Conservation (phyloP, 1,140 invertebrate species). For the Monochamus saltuarius region DNA sequence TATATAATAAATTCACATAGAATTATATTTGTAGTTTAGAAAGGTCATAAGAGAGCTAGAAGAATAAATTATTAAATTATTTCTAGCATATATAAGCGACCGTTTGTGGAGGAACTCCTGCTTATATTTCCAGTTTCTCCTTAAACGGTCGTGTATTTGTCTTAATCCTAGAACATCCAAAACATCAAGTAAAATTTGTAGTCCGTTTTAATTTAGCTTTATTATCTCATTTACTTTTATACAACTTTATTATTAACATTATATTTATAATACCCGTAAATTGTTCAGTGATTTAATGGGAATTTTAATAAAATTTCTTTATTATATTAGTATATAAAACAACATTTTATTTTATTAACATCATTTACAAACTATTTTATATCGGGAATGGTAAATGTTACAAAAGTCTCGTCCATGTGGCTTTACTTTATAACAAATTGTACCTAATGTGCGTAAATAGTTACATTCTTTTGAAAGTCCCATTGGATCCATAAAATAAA, state of each 20-base stretch:
- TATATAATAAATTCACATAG: constrained; percentile 34
- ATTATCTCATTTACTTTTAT: constrained; percentile 33
- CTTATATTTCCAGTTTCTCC: constrained; percentile 6
- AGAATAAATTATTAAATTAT: constrained; percentile 34
- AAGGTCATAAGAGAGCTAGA: constrained; percentile 35
- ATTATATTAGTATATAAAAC: constrained; percentile 51
- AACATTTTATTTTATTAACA: constrained; percentile 52
- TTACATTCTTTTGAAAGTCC: constrained; percentile 41
- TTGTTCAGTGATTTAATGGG: constrained; percentile 42
- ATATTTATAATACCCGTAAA: constrained; percentile 46
- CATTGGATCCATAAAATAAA: constrained; percentile 26
- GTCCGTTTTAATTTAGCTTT: constrained; percentile 30
- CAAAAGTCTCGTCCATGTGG: constrained; percentile 36
- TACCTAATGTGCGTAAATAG: constrained; percentile 48
- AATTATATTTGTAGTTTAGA: constrained; percentile 40
- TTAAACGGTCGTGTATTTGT: constrained; percentile 24
- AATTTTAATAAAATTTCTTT: constrained; percentile 49
- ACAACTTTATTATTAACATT: constrained; percentile 35
- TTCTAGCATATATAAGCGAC: constrained; percentile 26
- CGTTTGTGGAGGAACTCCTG: constrained; percentile 22
- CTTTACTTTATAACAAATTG: constrained; percentile 36
- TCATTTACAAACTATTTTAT: constrained; percentile 49
- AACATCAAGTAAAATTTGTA: constrained; percentile 32
- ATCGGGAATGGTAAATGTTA: constrained; percentile 41
- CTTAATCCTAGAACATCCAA: constrained; percentile 27